Evolutionary conservation across 1,140 invertebrate species (phyloP), one percentile per base, ranked within the genome.

Genomic region (Camponotus floridanus): DNA sequence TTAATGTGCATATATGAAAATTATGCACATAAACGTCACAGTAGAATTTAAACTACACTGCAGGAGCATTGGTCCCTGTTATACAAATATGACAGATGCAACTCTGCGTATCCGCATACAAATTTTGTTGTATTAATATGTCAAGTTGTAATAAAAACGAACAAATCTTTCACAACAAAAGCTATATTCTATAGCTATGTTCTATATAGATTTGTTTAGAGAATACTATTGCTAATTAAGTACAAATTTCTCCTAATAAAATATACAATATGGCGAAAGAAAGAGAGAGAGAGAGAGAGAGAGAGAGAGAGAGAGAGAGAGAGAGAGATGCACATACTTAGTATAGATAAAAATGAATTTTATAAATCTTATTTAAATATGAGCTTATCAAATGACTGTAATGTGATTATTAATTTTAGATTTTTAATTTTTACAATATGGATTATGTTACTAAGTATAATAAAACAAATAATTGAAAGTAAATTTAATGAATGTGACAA

Each of bases 41-140:
- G 5, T 33, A 78, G 65, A 78, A 65, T 78, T 51, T 48, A 78
- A 78, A 13, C 39, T 7, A 42, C 5, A 0, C 61, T 36, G 42
- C 26, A 64, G 42, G 65, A 65, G 15, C 36, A 9, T 78, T 65
- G 15, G 26, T 26, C 5, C 33, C 21, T 48, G 11, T 45, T 45
- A 31, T 76, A 62, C 26, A 61, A 45, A 76, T 62, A 76, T 8
- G 45, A 36, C 15, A 61, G 59, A 45, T 76, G 21, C 48, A 51
- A 51, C 15, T 59, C 6, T 42, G 39, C 4, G 48, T 3, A 11
- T 18, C 15, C 21, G 15, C 39, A 45, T 45, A 7, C 57, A 39
- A 76, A 45, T 76, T 76, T 76, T 33, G 62, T 76, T 33, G 5
- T 11, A 26, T 26, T 31, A 39, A 18, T 39, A n/a, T 31, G 55